These are phyloP conservation scores for Rafetus swinhoei DNA, from an alignment of 2,113 vertebrate species.

Conservation along the genomic window DNA sequence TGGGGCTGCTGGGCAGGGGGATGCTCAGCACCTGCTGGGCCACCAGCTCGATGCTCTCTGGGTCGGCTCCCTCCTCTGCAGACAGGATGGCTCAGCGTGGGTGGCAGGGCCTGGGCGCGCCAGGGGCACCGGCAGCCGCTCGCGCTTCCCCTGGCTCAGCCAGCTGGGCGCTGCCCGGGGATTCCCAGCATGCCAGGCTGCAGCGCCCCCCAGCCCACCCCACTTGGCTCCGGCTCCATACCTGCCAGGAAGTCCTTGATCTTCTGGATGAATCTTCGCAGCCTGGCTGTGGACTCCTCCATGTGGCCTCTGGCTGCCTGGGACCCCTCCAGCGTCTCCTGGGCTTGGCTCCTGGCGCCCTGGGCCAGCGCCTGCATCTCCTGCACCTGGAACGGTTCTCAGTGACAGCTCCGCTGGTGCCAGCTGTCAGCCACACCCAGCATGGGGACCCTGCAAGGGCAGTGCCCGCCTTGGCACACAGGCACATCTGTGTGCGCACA, in stretches of 20 bases:
- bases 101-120: not conserved
- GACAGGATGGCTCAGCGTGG: not conserved
- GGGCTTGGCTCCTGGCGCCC: constrained; percentile 78
- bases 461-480: too few species aligned
- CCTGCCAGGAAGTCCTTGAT: constrained; percentile 89
- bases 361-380: constrained; percentile 80
- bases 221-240: too few species aligned
- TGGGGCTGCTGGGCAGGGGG: constrained; percentile 78
- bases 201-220: fast-evolving
- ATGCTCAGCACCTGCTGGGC: constrained; percentile 84
- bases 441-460: fast-evolving
- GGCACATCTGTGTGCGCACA: too few species aligned
- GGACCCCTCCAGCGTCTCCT: constrained; percentile 77
- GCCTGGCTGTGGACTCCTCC: constrained; percentile 79
- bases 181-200: too few species aligned
- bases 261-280: constrained; percentile 84
- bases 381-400: constrained; percentile 77
- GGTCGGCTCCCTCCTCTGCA: constrained; percentile 88
- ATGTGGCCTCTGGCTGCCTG: constrained; percentile 76
- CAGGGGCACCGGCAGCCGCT: too few species aligned
- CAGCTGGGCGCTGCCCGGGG: too few species aligned
- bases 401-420: too few species aligned
- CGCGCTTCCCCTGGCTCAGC: too few species aligned
- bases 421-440: fast-evolving
- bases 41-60: constrained; percentile 87